Conservation (phyloP, 2,888 invertebrate species). For the Heteromyza rotundicornis region DNA sequence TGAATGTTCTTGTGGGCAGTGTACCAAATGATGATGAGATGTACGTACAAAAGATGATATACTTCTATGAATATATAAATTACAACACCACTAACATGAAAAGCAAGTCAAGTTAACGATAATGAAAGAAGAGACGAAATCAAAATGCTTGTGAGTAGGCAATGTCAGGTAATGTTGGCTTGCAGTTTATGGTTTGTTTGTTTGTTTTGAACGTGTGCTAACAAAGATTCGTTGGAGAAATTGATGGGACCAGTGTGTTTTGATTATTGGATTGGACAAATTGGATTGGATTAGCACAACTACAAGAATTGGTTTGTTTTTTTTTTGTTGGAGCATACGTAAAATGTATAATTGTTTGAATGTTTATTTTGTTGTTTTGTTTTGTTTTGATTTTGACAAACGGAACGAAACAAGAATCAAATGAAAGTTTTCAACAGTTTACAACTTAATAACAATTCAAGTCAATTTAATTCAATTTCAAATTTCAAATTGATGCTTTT, state of each 20-base stretch:
- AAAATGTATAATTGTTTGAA: neutral
- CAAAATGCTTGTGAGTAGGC: neutral
- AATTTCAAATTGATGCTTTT: neutral
- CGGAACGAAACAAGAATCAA: neutral
- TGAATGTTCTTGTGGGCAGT: no score
- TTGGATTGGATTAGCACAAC: no score
- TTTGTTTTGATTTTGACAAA: neutral
- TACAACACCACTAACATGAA: neutral
- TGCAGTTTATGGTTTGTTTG: neutral
- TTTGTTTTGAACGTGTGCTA: no score
- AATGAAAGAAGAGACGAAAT: neutral
- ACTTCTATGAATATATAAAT: neutral
- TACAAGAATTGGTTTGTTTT: neutral
- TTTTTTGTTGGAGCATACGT: neutral
- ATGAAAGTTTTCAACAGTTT: neutral
- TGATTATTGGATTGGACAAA: no score
- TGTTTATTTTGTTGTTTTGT: no score
- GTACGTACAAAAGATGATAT: neutral
- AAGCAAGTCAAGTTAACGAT: neutral
- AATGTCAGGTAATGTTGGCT: neutral
- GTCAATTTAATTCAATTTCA: no score
- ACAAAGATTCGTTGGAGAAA: no score
- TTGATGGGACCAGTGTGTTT: no score
- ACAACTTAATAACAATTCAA: conserved; percentile 10
- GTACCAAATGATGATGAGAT: no score